Conservation (phyloP, 2,113 vertebrate genomes). For the Recurvirostra avosetta region DNA sequence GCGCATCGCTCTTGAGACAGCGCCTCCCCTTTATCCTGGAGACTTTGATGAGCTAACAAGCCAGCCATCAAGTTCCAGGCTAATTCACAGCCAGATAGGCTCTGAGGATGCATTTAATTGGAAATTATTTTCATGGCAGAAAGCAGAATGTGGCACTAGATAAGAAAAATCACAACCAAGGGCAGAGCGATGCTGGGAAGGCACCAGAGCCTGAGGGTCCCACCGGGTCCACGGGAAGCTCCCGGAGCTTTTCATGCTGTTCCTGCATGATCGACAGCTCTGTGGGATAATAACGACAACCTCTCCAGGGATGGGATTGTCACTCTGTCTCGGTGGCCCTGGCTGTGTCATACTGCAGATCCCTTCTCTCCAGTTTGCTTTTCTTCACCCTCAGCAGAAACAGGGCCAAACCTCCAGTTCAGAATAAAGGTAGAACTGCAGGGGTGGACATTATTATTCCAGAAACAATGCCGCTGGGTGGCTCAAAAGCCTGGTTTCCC, state of each 20-base stretch:
- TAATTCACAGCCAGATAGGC: not conserved
- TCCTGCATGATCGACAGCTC: not conserved
- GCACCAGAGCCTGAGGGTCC: not conserved
- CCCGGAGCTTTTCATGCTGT: not conserved
- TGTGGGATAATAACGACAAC: rapidly evolving
- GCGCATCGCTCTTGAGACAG: not conserved
- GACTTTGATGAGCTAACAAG: not conserved
- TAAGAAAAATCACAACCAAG: not conserved
- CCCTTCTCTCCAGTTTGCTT: not conserved
- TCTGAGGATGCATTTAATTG: not conserved
- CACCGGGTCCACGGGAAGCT: rapidly evolving
- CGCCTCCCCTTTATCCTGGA: not conserved
- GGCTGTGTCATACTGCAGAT: not conserved
- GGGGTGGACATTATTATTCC: not conserved
- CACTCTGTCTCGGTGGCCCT: not conserved
- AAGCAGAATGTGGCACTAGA: not conserved
- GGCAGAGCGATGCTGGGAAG: not conserved
- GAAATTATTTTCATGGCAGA: not conserved
- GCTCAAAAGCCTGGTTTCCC: not conserved
- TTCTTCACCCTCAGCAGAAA: not conserved
- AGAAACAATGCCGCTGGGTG: not conserved
- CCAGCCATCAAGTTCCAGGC: not conserved
- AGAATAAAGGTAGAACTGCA: not conserved
- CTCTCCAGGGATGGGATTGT: not conserved
- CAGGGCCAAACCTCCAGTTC: not conserved